Percentiles rank a stretch among this genome's conserved stretches.
Evolutionary conservation across 1,140 invertebrate species (phyloP).

Genomic region (Aphis gossypii): DNA sequence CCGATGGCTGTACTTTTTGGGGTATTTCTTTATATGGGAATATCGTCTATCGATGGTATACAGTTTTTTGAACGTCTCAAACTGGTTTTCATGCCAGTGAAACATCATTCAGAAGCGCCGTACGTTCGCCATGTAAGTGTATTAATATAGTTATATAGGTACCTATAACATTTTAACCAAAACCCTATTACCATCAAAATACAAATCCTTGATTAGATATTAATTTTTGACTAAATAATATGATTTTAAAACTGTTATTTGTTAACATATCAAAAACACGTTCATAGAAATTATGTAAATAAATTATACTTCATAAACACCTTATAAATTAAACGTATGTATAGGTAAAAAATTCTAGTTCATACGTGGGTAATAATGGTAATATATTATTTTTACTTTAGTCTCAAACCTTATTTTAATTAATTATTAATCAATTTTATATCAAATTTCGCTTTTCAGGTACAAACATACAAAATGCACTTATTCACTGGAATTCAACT

Average conservation of each 20-base stretch:
- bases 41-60: slow-evolving; percentile 89
- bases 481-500: slow-evolving; percentile 87
- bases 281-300: no score
- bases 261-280: no score
- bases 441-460: slow-evolving; percentile 67
- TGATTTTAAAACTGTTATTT: no score
- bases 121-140: slow-evolving; percentile 75
- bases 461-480: slow-evolving; percentile 91
- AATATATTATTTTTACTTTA: neutral
- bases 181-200: neutral
- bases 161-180: neutral
- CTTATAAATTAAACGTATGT: no score
- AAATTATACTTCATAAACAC: no score
- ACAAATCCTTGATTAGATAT: neutral
- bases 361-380: no score
- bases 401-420: neutral
- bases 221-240: neutral
- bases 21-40: slow-evolving; percentile 96
- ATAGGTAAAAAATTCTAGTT: no score
- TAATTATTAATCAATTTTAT: neutral
- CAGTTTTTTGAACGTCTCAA: slow-evolving; percentile 87
- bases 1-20: slow-evolving; percentile 95
- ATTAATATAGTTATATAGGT: neutral
- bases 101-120: slow-evolving; percentile 86
- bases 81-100: slow-evolving; percentile 90